Percentiles rank a stretch among this genome's conserved stretches.
Evolutionary conservation across 2,888 invertebrate genomes (phyloP).

Genomic region (Lacanobia wlatinum): DNA sequence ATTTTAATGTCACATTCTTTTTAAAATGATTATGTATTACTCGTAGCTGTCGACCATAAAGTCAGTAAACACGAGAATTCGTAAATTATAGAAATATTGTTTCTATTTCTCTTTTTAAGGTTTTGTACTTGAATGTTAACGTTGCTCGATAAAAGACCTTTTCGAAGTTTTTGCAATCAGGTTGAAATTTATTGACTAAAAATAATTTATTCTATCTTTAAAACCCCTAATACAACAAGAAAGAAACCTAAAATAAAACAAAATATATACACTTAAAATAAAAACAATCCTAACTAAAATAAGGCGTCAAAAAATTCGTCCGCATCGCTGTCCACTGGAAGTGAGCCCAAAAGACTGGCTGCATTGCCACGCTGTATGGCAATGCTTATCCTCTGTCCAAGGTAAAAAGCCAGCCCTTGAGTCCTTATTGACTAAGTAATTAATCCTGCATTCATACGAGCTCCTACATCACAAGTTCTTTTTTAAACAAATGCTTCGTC

Average conservation of each 20-base stretch:
- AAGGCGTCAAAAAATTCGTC: too few species aligned
- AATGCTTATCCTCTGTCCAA: too few species aligned
- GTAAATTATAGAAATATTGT: not conserved
- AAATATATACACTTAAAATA: too few species aligned
- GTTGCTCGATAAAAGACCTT: not conserved
- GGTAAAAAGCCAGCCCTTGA: too few species aligned
- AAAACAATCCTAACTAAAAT: too few species aligned
- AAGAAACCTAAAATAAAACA: too few species aligned
- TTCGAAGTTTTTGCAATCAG: not conserved
- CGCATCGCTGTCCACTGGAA: too few species aligned
- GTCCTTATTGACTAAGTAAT: too few species aligned
- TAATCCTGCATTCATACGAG: not conserved
- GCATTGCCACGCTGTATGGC: too few species aligned
- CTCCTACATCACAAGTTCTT: not conserved
- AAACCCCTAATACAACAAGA: too few species aligned
- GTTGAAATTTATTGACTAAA: conserved; percentile 12
- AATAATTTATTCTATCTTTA: too few species aligned
- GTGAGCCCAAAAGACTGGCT: too few species aligned
- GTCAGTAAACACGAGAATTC: conserved; percentile 7
- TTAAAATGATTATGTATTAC: not conserved
- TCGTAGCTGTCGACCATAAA: not conserved
- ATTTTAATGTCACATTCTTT: not conserved
- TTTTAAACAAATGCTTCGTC: not conserved
- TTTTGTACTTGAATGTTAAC: not conserved
- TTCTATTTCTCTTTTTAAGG: not conserved